Evolutionary conservation across 2,888 invertebrate species (phyloP).

Genomic region (Spilarctia lutea): DNA sequence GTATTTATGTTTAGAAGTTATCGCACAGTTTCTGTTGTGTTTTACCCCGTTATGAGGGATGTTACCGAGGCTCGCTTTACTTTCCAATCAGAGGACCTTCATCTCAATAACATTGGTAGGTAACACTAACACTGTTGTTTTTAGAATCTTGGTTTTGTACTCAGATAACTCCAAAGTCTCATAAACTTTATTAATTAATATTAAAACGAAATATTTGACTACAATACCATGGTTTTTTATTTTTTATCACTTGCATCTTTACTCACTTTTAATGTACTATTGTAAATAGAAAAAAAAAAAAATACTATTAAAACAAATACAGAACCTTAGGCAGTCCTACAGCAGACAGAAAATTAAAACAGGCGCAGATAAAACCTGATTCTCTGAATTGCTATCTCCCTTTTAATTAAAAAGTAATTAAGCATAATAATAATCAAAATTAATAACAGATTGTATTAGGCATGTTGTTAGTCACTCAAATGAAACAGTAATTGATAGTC

Average conservation of each 20-base stretch:
- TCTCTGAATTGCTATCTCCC: neutral
- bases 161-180: neutral
- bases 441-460: too few species aligned
- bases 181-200: neutral
- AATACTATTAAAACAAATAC: too few species aligned
- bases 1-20: conserved; percentile 82
- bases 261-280: neutral
- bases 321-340: neutral
- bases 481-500: too few species aligned
- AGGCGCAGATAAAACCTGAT: neutral
- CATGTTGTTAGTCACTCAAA: too few species aligned
- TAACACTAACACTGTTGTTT: conserved; percentile 36
- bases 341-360: neutral
- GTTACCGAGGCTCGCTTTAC: conserved; percentile 79
- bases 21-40: conserved; percentile 80
- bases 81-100: conserved; percentile 83
- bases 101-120: conserved; percentile 83
- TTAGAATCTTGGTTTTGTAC: neutral
- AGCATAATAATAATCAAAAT: too few species aligned
- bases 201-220: neutral
- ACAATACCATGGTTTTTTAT: neutral
- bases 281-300: neutral
- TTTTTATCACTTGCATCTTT: neutral
- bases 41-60: conserved; percentile 76
- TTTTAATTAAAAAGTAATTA: neutral